Evolutionary conservation across 2,113 vertebrate species (phyloP).

Genomic region (Sakesphorus luctuosus): DNA sequence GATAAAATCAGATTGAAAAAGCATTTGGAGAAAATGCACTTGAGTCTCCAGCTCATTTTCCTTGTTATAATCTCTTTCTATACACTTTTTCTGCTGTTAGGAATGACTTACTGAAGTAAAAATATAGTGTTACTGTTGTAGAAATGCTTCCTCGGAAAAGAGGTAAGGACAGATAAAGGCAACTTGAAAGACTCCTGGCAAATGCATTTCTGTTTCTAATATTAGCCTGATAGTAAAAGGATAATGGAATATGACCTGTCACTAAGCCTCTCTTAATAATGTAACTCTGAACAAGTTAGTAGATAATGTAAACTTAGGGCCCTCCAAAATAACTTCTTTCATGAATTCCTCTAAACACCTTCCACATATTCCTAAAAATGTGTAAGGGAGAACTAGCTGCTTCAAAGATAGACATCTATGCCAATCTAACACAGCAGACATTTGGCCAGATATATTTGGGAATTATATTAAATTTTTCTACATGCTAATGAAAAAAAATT

Average conservation of each 20-base stretch:
- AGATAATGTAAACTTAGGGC: neutral
- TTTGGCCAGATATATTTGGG: neutral
- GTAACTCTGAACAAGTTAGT: neutral
- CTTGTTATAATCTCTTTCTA: neutral
- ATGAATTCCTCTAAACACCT: neutral
- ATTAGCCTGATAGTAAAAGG: neutral
- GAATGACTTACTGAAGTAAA: neutral
- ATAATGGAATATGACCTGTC: constrained; percentile 6
- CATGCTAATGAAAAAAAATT: neutral
- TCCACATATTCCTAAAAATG: neutral
- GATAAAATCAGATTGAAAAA: constrained; percentile 13
- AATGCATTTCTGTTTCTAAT: constrained; percentile 34
- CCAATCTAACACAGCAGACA: neutral
- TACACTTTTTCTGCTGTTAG: neutral
- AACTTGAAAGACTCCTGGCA: constrained; percentile 20
- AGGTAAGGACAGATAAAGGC: neutral
- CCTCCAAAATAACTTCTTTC: neutral
- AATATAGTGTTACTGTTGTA: neutral
- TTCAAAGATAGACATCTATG: neutral
- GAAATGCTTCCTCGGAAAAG: neutral
- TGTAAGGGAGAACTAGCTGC: neutral
- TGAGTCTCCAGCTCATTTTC: neutral
- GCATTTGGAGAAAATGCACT: neutral
- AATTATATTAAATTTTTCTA: neutral
- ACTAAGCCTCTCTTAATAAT: neutral